Evolutionary conservation across 2,888 invertebrate genomes (phyloP).

Genomic region (Aspidiotus rigidus): DNA sequence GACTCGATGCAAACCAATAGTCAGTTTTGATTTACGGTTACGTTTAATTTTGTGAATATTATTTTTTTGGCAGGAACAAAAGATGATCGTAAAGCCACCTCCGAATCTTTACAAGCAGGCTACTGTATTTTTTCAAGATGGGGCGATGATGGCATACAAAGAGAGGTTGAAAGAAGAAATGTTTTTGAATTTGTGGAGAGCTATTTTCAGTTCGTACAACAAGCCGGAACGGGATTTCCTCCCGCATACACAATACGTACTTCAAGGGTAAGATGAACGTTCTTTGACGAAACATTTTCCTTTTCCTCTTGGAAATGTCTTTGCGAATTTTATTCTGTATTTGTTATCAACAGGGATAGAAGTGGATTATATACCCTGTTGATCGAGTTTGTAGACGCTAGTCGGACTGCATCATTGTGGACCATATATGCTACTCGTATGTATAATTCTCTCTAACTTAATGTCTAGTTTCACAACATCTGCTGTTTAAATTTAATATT

Average conservation of each 20-base stretch:
- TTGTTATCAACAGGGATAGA: neutral
- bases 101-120: too few species aligned
- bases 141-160: neutral
- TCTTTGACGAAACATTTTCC: too few species aligned
- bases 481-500: too few species aligned
- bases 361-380: neutral
- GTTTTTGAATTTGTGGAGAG: constrained; percentile 5
- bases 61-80: too few species aligned
- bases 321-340: neutral
- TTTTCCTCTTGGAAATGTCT: too few species aligned
- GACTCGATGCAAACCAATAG: neutral
- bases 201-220: constrained; percentile 3
- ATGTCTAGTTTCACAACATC: too few species aligned
- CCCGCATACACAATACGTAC: constrained; percentile 2
- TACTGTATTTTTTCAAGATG: neutral
- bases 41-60: too few species aligned
- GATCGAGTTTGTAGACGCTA: neutral
- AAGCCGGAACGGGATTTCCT: constrained; percentile 3
- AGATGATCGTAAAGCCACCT: too few species aligned
- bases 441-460: neutral
- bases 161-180: neutral
- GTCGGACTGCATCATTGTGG: neutral
- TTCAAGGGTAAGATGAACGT: neutral
- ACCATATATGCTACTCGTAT: neutral
- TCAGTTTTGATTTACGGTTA: neutral